phyloP scores from a whole-genome alignment of 2,113 vertebrate genomes.

The Monopterus albus region DNA sequence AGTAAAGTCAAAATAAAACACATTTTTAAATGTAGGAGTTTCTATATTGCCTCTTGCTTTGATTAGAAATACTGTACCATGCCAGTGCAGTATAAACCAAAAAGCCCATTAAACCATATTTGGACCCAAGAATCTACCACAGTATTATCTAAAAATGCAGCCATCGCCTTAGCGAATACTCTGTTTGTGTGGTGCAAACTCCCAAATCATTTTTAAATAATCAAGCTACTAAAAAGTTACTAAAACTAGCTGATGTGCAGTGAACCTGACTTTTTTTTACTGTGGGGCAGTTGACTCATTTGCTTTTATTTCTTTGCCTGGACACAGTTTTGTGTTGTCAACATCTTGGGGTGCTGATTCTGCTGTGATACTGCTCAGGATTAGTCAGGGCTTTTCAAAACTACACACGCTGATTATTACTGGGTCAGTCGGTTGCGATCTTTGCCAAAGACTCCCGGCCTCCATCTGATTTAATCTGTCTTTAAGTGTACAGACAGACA shows the following conservation, averaged over 20 bases:
- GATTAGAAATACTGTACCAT: background rate
- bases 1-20: no score
- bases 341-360: conserved; percentile 3
- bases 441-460: conserved; percentile 59
- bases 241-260: background rate
- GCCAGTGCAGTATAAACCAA: background rate
- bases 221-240: background rate
- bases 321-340: conserved; percentile 34
- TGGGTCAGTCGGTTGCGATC: conserved; percentile 60
- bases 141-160: no score
- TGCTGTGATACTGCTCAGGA: conserved; percentile 10
- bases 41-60: no score
- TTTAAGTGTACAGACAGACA: conserved; percentile 61
- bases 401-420: conserved; percentile 32
- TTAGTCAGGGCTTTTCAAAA: conserved; percentile 30
- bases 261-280: background rate
- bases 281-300: background rate
- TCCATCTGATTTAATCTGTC: conserved; percentile 69
- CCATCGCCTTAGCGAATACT: no score
- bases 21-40: no score
- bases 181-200: no score
- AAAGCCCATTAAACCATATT: no score
- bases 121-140: no score
- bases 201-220: background rate
- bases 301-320: conserved; percentile 3